Evolutionary conservation across 2,888 invertebrate genomes (phyloP), one percentile per base, ranked within the genome.

Genomic region (Poecilus cupreus): DNA sequence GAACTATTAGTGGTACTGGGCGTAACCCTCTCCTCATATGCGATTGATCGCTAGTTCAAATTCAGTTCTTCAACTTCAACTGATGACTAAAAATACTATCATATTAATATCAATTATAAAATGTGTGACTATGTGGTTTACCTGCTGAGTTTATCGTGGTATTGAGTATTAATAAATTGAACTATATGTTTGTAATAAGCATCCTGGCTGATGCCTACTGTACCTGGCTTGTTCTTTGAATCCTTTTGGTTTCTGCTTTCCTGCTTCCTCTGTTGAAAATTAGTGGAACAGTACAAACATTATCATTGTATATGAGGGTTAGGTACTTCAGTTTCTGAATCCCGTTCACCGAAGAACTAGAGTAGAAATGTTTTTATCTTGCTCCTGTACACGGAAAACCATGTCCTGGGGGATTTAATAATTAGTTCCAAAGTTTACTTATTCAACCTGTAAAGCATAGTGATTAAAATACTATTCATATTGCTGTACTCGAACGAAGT

Each of bases 281-380:
- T 78, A 78, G 78, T 60, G 78, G 68, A 60, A 60, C 68, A 78
- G 68, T 37, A 78, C 78, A 46, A 78, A 64, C 78, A 78, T 78
- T 78, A 78, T 64, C 78, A 22, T 78, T 64, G 77, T 77, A 77
- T 77, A 77, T 60, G 77, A 60, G 32, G 20, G 11, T 2, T 37
- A 18, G 70, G 70, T 70, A 70, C 70, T 70, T 39, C 39, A 70
- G 39, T 37, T 24, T 37, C 37, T 5, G 39, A 39, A 8, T 5
- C 39, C 11, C 39, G 39, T 39, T n/a, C 43, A n/a, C n/a, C 11
- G 3, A 43, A 43, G 43, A 43, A 43, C 43, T 3, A 43, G 43
- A 43, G 43, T 43, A 43, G 43, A 43, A 3, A 10, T 8, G 43
- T 43, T 43, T 43, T 43, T 43, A 43, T 43, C n/a, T 5, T n/a